phyloP scores from a whole-genome alignment of 2,888 invertebrate genomes.

The Slavum lentiscoides region DNA sequence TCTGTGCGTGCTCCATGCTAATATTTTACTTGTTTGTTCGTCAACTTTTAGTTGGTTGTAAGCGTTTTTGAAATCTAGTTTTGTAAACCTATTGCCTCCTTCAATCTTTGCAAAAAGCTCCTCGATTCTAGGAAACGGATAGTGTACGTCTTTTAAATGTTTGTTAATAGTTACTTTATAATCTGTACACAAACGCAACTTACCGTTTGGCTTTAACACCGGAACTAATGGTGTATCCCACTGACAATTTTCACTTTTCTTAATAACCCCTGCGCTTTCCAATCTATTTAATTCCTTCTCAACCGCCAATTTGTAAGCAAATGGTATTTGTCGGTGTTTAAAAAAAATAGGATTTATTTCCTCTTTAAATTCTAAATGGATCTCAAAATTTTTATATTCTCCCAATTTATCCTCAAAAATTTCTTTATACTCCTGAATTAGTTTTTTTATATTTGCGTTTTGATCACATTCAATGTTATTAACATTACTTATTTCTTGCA shows the following conservation, averaged over 20 bases:
- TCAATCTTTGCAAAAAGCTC: constrained; percentile 19
- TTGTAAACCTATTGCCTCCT: constrained; percentile 14
- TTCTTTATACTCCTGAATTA: not conserved
- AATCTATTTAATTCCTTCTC: not conserved
- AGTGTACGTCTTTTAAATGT: constrained; percentile 47
- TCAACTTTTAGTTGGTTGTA: constrained; percentile 10
- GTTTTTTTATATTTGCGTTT: not conserved
- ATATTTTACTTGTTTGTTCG: constrained; percentile 33
- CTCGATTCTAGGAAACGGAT: constrained; percentile 38
- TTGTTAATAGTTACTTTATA: not conserved
- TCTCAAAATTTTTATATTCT: not conserved
- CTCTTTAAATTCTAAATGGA: not conserved
- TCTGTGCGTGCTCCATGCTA: constrained; percentile 27
- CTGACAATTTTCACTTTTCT: not conserved
- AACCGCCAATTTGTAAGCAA: not conserved
- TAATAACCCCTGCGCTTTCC: not conserved
- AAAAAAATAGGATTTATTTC: not conserved
- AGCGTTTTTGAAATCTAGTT: constrained; percentile 40
- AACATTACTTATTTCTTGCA: not conserved
- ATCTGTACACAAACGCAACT: not conserved
- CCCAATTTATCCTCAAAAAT: no score
- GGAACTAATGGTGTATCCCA: not conserved
- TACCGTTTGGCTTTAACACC: not conserved
- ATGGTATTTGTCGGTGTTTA: not conserved
- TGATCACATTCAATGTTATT: not conserved